Base-by-base conservation (phyloP, 2,113 vertebrate genomes). In the Irena cyanogastra region DNA sequence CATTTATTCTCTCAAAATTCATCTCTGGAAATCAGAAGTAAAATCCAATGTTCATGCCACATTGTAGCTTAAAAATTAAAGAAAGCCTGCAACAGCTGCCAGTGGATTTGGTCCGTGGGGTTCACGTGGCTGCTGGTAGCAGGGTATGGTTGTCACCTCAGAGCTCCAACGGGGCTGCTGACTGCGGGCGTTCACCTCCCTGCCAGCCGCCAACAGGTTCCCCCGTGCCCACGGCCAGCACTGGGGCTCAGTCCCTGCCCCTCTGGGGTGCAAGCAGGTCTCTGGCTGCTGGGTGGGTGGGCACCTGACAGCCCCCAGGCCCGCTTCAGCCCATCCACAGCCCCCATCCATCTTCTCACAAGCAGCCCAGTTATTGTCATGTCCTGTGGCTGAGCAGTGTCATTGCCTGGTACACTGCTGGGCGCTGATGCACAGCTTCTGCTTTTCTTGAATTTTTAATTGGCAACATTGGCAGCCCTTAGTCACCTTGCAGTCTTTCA, bases 101-200 rank as follows among this genome's bases (percentile, higher is more conserved):
- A 1, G 14, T 94, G 44, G 52, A 8, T 81, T 78, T 92, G 76
- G 19, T 59, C 50, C 8, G 0, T 49, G 56, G 22, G 26, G 21
- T 35, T 87, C 19, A 12, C 47, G 13, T 81, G 87, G n/a, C 10
- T 31, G 19, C 37, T 44, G 60, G 71, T 41, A 31, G 41, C 72
- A 68, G 44, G 39, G 20, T 28, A 7, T 20, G 33, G 39, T 88
- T 94, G 94, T 84, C 50, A 8, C 13, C 42, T 45, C 41, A 6
- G 18, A 57, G 12, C n/a, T 45, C 22, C 13, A 0, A 31, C 0
- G 0, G 22, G 10, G 19, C 28, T n/a, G 20, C 65, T 47, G 61
- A 4, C 49, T 57, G 42, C 2, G 0, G 60, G 14, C 21, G 1
- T 5, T 6, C 1, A 0, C 39, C 31, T 70, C 69, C 44, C 65